These are phyloP conservation scores for Oncorhynchus masou DNA, from an alignment of 2,113 vertebrate genomes.

Conservation along the genomic window DNA sequence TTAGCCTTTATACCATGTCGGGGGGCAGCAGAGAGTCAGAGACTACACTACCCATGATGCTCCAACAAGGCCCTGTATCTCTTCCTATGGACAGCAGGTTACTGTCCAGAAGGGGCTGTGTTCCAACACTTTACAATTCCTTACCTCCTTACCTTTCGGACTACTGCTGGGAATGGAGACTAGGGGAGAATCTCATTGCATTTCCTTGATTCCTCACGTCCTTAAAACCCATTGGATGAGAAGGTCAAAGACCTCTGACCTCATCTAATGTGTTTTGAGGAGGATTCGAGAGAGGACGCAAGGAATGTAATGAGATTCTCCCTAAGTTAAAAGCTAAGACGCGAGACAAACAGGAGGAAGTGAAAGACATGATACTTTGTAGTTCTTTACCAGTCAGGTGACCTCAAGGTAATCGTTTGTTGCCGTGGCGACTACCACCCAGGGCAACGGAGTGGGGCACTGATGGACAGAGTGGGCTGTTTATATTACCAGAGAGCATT, in stretches of 20 bases:
- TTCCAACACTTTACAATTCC: neutral
- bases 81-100: neutral
- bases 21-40: constrained; percentile 22
- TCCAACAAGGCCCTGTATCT: neutral
- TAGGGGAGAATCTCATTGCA: no score
- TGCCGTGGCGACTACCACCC: constrained; percentile 35
- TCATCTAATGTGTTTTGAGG: neutral
- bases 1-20: constrained; percentile 87
- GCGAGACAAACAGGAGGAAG: neutral
- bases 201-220: no score
- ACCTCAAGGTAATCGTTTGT: constrained; percentile 29
- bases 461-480: constrained; percentile 1
- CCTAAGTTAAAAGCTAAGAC: no score
- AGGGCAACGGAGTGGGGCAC: neutral
- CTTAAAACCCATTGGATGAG: neutral
- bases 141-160: neutral
- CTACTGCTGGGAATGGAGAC: neutral
- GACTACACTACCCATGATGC: neutral
- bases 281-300: constrained; percentile 30
- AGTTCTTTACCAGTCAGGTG: constrained; percentile 36
- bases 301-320: neutral
- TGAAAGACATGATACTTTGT: constrained; percentile 26
- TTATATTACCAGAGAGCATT: constrained; percentile 24
- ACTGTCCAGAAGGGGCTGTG: neutral
- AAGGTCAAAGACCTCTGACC: neutral